Conservation (phyloP, 2,113 vertebrate genomes). For the Poecile atricapillus region DNA sequence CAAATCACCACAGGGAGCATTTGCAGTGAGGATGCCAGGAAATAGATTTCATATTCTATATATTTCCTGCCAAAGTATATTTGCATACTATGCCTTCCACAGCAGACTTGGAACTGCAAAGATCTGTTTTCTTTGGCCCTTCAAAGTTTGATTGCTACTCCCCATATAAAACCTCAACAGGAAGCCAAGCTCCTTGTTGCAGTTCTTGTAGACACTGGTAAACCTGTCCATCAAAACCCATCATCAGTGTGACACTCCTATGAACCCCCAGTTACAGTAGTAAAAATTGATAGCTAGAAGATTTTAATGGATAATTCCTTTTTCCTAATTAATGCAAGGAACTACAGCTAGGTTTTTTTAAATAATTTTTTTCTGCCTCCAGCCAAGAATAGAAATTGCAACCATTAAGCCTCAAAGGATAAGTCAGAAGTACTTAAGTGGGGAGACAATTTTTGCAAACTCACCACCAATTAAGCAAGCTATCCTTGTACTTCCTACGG, state of each 20-base stretch:
- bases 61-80: slow-evolving; percentile 9
- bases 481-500: background rate
- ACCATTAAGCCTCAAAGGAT: background rate
- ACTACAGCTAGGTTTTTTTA: background rate
- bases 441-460: background rate
- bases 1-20: background rate
- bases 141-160: background rate
- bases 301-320: background rate
- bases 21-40: background rate
- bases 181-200: background rate
- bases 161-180: background rate
- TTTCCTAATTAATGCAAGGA: background rate
- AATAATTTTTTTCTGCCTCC: background rate
- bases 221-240: background rate
- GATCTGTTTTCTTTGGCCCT: background rate
- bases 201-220: background rate
- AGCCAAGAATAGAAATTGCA: background rate
- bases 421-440: background rate
- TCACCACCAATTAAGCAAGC: background rate
- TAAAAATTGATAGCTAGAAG: background rate
- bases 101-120: background rate
- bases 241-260: background rate
- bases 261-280: background rate
- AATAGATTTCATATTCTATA: background rate
- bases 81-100: background rate